These are phyloP conservation scores for Microctonus hyperodae DNA, from an alignment of 2,888 invertebrate species.

Conservation along the genomic window DNA sequence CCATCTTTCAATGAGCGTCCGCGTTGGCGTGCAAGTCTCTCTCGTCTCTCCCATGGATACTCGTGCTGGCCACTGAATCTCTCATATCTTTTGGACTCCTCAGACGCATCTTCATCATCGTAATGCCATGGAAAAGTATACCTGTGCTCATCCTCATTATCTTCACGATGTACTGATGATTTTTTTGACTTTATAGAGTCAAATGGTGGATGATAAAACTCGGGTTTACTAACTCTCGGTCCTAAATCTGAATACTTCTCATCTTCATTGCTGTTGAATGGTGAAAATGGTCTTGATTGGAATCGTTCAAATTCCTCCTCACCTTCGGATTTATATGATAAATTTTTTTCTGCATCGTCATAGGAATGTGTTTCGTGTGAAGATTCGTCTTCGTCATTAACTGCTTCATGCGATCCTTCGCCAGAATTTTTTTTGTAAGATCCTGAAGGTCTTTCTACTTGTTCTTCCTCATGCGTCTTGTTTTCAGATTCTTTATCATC, in stretches of 20 bases:
- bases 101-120: slow-evolving; percentile 38
- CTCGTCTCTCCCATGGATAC: slow-evolving; percentile 59
- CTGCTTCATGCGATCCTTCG: slow-evolving; percentile 24
- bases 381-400: slow-evolving; percentile 24
- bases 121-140: slow-evolving; percentile 54
- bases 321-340: slow-evolving; percentile 28
- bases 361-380: slow-evolving; percentile 15
- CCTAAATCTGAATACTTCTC: slow-evolving; percentile 51
- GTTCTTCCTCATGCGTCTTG: slow-evolving; percentile 28
- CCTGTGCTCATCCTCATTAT: slow-evolving; percentile 36
- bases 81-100: slow-evolving; percentile 37
- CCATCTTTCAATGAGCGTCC: slow-evolving; percentile 31
- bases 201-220: slow-evolving; percentile 55
- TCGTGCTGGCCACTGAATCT: slow-evolving; percentile 46
- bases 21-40: slow-evolving; percentile 45
- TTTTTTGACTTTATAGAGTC: slow-evolving; percentile 40
- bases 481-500: slow-evolving; percentile 21
- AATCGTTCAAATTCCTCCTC: slow-evolving; percentile 48
- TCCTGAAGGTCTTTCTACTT: slow-evolving; percentile 29
- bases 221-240: slow-evolving; percentile 53
- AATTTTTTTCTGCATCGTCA: slow-evolving; percentile 34
- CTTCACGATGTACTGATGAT: slow-evolving; percentile 29
- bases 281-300: slow-evolving; percentile 50
- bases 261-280: slow-evolving; percentile 54
- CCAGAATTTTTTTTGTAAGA: slow-evolving; percentile 24